These are phyloP conservation scores for Nephrotoma guestfalica DNA, from an alignment of 2,888 invertebrate species.

Conservation along the genomic window DNA sequence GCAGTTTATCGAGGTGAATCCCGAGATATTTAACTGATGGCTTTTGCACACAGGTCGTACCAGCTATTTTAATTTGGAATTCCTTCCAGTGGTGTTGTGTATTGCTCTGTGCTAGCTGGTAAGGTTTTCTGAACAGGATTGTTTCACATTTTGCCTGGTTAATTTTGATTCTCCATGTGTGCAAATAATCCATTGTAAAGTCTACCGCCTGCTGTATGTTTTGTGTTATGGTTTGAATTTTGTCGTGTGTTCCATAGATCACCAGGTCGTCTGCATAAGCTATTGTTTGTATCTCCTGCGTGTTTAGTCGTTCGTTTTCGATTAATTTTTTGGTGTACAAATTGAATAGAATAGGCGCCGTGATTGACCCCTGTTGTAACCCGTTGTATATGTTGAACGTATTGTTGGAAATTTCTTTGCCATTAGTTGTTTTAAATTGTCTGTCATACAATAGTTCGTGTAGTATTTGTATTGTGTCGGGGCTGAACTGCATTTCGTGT, in stretches of 20 bases:
- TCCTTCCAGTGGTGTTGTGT: not conserved
- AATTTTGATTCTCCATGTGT: not conserved
- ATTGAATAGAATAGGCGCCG: not conserved
- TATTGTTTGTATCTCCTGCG: not conserved
- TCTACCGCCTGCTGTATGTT: not conserved
- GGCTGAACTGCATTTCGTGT: not conserved
- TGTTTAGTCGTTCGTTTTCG: not conserved
- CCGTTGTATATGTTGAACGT: not conserved
- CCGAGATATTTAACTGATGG: not conserved
- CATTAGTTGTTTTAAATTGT: not conserved
- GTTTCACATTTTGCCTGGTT: constrained; percentile 5
- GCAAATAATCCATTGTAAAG: not conserved
- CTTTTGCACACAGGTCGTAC: not conserved
- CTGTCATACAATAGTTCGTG: not conserved
- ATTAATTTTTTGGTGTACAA: not conserved
- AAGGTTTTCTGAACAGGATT: not conserved
- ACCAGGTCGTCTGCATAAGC: not conserved
- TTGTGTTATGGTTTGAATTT: not conserved
- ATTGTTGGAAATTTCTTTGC: not conserved
- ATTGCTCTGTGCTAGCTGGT: not conserved
- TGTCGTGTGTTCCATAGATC: not conserved
- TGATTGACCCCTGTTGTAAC: not conserved
- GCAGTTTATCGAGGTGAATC: not conserved
- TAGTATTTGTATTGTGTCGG: not conserved
- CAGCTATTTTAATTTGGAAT: not conserved